These are phyloP conservation scores for Acholoe squamosa DNA, from an alignment of 2,888 invertebrate species.

Conservation along the genomic window DNA sequence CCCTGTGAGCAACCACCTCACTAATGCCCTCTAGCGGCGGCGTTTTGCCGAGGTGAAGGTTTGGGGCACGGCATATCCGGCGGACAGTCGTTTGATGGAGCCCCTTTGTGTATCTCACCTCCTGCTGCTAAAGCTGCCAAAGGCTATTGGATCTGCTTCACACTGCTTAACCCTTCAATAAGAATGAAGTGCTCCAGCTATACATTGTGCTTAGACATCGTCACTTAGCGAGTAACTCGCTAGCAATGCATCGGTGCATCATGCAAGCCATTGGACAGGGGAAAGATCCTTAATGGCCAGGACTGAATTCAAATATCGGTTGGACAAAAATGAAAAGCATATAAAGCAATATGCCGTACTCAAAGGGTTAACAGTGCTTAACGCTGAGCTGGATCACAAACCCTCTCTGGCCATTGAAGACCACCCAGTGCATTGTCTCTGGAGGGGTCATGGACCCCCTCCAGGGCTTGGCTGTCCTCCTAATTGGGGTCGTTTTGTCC, in stretches of 20 bases:
- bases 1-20: neutral
- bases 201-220: too few species aligned
- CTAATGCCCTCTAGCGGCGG: slow-evolving; percentile 13
- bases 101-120: neutral
- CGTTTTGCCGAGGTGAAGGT: neutral
- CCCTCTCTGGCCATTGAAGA: neutral
- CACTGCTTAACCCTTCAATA: neutral
- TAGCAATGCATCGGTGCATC: too few species aligned
- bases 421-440: neutral
- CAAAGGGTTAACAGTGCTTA: neutral
- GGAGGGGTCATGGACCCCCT: neutral
- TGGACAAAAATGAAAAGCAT: too few species aligned
- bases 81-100: neutral
- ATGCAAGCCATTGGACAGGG: too few species aligned
- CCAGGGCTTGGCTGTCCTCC: neutral
- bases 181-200: too few species aligned
- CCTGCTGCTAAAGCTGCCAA: neutral
- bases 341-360: too few species aligned
- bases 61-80: neutral
- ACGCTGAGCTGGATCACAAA: neutral
- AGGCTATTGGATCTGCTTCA: neutral
- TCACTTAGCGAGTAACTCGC: too few species aligned
- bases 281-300: too few species aligned
- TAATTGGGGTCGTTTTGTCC: slow-evolving; percentile 19
- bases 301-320: too few species aligned